Conservation (phyloP, 2,113 vertebrate genomes). For the Sarotherodon lohbergeri region DNA sequence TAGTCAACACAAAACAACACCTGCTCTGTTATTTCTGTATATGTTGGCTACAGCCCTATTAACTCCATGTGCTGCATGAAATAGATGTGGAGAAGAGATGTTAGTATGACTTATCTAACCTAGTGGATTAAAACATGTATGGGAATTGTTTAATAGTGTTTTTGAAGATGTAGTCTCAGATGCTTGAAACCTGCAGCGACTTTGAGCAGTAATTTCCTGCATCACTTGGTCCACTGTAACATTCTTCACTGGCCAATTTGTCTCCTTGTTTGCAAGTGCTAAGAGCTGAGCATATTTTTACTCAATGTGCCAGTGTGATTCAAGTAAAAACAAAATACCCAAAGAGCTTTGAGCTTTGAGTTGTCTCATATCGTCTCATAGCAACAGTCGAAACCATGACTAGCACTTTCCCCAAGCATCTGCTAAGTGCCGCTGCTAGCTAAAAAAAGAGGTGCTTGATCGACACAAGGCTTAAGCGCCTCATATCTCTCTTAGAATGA, state of each 20-base stretch:
- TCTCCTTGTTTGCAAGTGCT: slow-evolving; percentile 11
- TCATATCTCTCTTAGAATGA: neutral
- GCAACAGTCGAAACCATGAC: slow-evolving; percentile 43
- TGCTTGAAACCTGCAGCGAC: neutral
- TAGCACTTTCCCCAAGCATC: slow-evolving; percentile 38
- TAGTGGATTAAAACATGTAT: neutral
- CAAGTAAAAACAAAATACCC: slow-evolving; percentile 41
- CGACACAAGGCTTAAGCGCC: neutral
- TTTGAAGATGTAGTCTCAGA: neutral
- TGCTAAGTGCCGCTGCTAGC: slow-evolving; percentile 30
- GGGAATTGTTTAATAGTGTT: neutral
- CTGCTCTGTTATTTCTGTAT: neutral
- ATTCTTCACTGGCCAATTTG: neutral
- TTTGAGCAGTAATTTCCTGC: neutral
- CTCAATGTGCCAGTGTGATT: slow-evolving; percentile 37
- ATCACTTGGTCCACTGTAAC: neutral
- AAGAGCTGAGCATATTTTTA: slow-evolving; percentile 28
- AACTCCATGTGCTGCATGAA: neutral
- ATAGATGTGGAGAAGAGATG: neutral
- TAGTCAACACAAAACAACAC: neutral
- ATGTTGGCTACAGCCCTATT: neutral
- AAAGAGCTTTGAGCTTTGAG: slow-evolving; percentile 38
- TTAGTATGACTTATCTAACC: neutral
- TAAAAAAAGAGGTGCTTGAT: slow-evolving; percentile 9
- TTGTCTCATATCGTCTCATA: slow-evolving; percentile 37